Conservation (phyloP, 2,113 vertebrate genomes). For the Turnix velox region DNA sequence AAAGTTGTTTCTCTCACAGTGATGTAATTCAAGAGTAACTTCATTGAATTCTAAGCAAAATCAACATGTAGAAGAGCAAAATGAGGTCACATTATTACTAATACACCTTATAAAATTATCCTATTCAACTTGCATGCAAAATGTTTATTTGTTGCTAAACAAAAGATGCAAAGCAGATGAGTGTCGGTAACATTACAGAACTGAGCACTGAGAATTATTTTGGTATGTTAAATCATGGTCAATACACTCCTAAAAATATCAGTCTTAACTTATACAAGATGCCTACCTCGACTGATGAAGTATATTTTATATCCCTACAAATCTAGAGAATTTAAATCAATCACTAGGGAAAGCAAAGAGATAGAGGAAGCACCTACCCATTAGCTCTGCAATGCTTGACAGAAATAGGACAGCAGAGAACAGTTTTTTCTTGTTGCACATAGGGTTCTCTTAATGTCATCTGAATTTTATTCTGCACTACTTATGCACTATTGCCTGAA, state of each 20-base stretch:
- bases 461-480: constrained; percentile 46
- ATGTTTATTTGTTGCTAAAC: neutral
- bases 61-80: neutral
- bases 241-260: neutral
- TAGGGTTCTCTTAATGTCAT: constrained; percentile 55
- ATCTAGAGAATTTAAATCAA: neutral
- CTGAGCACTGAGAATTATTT: neutral
- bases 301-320: neutral
- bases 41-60: neutral
- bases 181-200: neutral
- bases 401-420: constrained; percentile 72
- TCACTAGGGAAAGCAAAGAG: constrained; percentile 52
- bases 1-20: neutral
- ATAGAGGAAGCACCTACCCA: constrained; percentile 43
- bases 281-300: neutral
- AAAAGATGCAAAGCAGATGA: neutral
- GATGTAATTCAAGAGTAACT: neutral
- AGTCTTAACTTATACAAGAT: neutral
- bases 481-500: constrained; percentile 39
- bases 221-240: neutral
- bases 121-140: neutral
- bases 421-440: constrained; percentile 23
- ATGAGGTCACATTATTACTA: neutral
- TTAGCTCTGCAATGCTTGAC: constrained; percentile 60
- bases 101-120: neutral